Evolutionary conservation across 2,888 invertebrate genomes (phyloP).

Genomic region (Willowsia nigromaculata): DNA sequence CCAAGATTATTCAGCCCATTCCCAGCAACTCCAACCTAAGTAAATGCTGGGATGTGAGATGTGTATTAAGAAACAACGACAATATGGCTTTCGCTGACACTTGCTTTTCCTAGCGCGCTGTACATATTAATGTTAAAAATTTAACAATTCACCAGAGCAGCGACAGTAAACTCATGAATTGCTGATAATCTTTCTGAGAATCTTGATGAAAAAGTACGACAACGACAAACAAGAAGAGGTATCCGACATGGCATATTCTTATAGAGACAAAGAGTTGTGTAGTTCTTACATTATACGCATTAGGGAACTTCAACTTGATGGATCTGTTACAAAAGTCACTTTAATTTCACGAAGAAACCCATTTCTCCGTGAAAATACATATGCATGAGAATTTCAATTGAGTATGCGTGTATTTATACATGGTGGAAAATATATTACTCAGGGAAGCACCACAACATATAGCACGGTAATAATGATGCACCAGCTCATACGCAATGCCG

Average conservation of each 20-base stretch:
- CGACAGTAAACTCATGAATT: conserved; percentile 64
- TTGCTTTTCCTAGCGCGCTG: conserved; percentile 8
- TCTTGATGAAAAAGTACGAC: conserved; percentile 4
- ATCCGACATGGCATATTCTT: neutral
- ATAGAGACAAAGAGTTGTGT: neutral
- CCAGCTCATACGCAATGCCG: too few relatives aligned
- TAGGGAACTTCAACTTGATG: conserved; percentile 37
- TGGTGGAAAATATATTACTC: too few relatives aligned
- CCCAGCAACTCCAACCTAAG: neutral
- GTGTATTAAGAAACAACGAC: conserved; percentile 4
- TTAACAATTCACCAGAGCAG: conserved; percentile 46
- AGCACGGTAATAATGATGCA: too few relatives aligned
- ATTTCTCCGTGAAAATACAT: conserved; percentile 20
- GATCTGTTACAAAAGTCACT: conserved; percentile 46
- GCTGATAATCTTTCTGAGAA: conserved; percentile 58
- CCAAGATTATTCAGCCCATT: conserved; percentile 62
- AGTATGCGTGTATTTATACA: neutral
- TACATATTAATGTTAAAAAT: conserved; percentile 58
- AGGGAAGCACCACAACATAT: too few relatives aligned
- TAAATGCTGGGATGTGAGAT: neutral
- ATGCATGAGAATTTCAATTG: conserved; percentile 33
- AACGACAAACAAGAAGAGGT: neutral
- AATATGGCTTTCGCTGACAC: conserved; percentile 29
- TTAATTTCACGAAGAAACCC: conserved; percentile 58
- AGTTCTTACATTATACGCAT: neutral